Evolutionary conservation across 2,888 invertebrate genomes (phyloP), one percentile per base, ranked within the genome.

Genomic region (Alloscopus bannaensis): DNA sequence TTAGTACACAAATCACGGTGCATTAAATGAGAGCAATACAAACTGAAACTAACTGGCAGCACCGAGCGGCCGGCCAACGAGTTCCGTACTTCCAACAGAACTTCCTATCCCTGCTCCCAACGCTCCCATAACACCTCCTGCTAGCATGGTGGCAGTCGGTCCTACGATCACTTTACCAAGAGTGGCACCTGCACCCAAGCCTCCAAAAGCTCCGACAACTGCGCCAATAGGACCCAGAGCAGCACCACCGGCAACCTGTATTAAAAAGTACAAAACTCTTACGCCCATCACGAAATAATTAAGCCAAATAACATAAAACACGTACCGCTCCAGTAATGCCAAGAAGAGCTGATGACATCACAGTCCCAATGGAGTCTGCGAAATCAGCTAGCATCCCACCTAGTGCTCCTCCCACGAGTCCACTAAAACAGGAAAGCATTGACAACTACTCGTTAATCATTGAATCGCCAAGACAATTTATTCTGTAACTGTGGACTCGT

Each of bases 61-160:
- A n/a, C n/a, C n/a, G n/a, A n/a, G 71, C 22, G 72, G 50, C n/a
- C 72, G 72, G n/a, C 72, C 72, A 16, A 72, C 42, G 11, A 72
- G 45, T 45, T 72, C 72, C 1, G 72, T 72, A 45, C 72, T 75
- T 1, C 68, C 76, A 6, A 76, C 3, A 26, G 28, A 68, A n/a
- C 68, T 69, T 28, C 68, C 68, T 0, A 62, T 42, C 3, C 68
- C 76, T 0, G 31, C 76, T 22, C 76, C 76, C n/a, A 60, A 11
- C 3, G 76, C 76, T 20, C 76, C 76, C 1, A 76, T 13, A 6
- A 62, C 40, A 4, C 76, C 68, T 24, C 60, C 47, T 1, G 62
- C 16, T 0, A 76, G 13, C 0, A 76, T 18, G 0, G 55, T 47
- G 2, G 76, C 76, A 4, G 50, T 31, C 1, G 76, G 76, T 3